Evolutionary conservation across 2,113 vertebrate species (phyloP).

Genomic region (Rattus rattus): DNA sequence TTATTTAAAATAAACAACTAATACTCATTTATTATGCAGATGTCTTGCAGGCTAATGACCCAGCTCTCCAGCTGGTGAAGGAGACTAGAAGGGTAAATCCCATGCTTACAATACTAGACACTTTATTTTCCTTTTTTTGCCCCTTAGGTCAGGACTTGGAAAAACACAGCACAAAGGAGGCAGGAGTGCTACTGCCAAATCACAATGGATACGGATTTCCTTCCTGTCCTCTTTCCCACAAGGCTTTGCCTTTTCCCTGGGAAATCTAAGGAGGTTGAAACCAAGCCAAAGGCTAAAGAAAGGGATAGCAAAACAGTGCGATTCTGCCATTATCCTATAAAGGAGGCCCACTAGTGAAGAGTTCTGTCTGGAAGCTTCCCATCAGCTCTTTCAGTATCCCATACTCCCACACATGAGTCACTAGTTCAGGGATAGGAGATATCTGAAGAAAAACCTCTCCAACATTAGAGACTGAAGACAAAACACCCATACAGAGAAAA

Average conservation of each 20-base stretch:
- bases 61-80: no score
- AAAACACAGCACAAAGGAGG: not conserved
- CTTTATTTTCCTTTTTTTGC: not conserved
- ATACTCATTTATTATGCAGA: constrained; percentile 5
- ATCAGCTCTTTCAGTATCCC: not conserved
- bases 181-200: not conserved
- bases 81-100: not conserved
- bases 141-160: not conserved
- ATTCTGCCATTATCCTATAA: not conserved
- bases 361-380: not conserved
- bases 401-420: not conserved
- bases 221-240: not conserved
- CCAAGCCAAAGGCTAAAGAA: not conserved
- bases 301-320: not conserved
- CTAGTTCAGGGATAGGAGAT: not conserved
- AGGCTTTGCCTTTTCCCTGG: not conserved
- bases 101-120: not conserved
- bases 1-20: constrained; percentile 10
- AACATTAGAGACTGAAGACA: not conserved
- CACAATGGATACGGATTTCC: no score
- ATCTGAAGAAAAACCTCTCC: not conserved
- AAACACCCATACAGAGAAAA: not conserved
- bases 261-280: not conserved
- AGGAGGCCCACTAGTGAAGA: not conserved
- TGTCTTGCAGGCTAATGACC: not conserved